phyloP scores from a whole-genome alignment of 2,888 invertebrate species.

The Helobdella robusta region DNA sequence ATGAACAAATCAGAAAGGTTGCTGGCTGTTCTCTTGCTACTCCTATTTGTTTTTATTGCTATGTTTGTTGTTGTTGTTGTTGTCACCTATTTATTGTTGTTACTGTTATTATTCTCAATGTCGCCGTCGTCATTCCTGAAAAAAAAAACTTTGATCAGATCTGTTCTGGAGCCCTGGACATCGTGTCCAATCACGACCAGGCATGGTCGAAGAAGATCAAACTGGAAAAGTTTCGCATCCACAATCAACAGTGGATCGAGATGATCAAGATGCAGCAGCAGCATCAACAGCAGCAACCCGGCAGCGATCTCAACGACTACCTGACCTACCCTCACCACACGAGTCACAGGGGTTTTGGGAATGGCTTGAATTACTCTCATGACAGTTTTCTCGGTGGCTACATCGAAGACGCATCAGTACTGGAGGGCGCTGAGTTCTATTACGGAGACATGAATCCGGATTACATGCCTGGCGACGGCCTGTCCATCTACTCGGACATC shows the following conservation, averaged over 20 bases:
- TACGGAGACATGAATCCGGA: slow-evolving; percentile 37
- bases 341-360: slow-evolving; percentile 36
- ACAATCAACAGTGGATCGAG: slow-evolving; percentile 95
- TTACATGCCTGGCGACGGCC: neutral
- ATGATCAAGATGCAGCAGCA: slow-evolving; percentile 66
- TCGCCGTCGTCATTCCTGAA: neutral
- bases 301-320: neutral
- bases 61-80: neutral
- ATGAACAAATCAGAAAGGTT: slow-evolving; percentile 79
- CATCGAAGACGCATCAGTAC: slow-evolving; percentile 47
- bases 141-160: neutral
- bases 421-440: slow-evolving; percentile 47
- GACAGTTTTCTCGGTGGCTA: slow-evolving; percentile 44
- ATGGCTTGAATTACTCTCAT: slow-evolving; percentile 44
- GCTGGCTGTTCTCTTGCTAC: neutral
- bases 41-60: neutral
- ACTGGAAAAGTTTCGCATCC: slow-evolving; percentile 88
- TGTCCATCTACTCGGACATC: neutral
- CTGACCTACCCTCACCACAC: neutral
- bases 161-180: slow-evolving; percentile 14
- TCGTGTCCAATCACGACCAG: slow-evolving; percentile 61
- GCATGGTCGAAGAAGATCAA: slow-evolving; percentile 89
- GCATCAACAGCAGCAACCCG: neutral
- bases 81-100: neutral
- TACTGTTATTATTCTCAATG: neutral